Evolutionary conservation across 2,797 vertebrate genomes (phyloP).

Genomic region (Amblyopsis hoosieri): DNA sequence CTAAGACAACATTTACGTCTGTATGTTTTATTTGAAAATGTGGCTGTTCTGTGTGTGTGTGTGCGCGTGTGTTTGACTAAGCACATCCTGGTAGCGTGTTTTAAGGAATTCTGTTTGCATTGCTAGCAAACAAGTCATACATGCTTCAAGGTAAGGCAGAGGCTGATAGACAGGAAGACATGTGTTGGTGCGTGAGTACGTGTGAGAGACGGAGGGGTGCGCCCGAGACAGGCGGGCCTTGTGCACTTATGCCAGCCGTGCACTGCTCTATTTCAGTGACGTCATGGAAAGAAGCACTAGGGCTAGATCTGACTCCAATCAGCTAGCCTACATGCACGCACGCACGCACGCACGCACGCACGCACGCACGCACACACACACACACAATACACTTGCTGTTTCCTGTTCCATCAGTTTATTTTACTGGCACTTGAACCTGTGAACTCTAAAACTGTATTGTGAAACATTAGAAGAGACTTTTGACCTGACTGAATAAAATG

Average conservation of each 20-base stretch:
- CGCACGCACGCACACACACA: background rate
- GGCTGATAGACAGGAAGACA: constrained; percentile 4
- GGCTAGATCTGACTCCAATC: constrained; percentile 41
- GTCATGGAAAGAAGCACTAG: constrained; percentile 77
- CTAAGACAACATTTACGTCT: constrained; percentile 31
- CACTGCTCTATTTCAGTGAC: constrained; percentile 58
- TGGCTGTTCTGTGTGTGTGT: constrained; percentile 2
- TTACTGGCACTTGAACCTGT: background rate
- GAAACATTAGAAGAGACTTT: background rate
- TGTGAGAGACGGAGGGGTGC: constrained; percentile 35
- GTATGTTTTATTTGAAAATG: constrained; percentile 12
- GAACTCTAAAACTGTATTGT: constrained; percentile 1
- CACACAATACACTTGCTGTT: background rate
- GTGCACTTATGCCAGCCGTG: constrained; percentile 62
- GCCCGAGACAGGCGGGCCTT: constrained; percentile 51
- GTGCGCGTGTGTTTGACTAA: constrained; percentile 3
- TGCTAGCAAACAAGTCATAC: constrained; percentile 18
- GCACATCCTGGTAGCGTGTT: constrained; percentile 29
- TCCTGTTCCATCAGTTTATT: background rate
- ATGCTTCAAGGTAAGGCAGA: constrained; percentile 14
- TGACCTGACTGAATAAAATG: no score
- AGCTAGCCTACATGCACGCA: constrained; percentile 15
- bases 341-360: constrained; percentile 13
- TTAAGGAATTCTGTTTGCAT: constrained; percentile 55
- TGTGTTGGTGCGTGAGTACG: constrained; percentile 7